Base-by-base conservation (phyloP, 1,140 invertebrate genomes). In the Sitobion miscanthi region DNA sequence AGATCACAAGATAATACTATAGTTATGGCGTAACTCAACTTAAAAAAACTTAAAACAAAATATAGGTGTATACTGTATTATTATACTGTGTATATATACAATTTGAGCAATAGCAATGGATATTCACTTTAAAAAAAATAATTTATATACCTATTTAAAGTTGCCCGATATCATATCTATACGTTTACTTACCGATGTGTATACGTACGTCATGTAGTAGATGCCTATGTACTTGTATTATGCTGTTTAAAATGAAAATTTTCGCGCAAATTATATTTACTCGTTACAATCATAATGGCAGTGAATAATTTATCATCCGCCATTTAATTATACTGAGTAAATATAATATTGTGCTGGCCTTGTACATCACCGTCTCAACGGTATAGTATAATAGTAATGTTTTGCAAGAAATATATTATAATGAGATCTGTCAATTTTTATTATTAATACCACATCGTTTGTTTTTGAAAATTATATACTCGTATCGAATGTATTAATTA, bases 401-500 rank as follows among this genome's bases (percentile, higher is more conserved):
- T 77, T n/a, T 5, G n/a, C 62, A 77, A 77, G 0, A 77, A 77
- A n/a, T n/a, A 17, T 77, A 77, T 77, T 77, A 77, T 77, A 77
- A 77, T 77, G 62, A 77, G n/a, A 77, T 77, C 14, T n/a, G 30
- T 77, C 62, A 77, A 35, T 77, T n/a, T 77, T 77, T 77, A 77
- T 77, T 77, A 77, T 77, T 77, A 77, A 77, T 77, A 17, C n/a
- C n/a, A n/a, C 62, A 77, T 77, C 30, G n/a, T 77, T 77, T n/a
- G 30, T 77, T 17, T 77, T 14, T 77, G n/a, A 17, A 5, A 77
- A 77, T 77, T 77, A 77, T 77, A 35, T 77, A 77, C 62, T 17
- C 62, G 62, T 77, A n/a, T 77, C 62, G 62, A 77, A n/a, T 77
- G 62, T 77, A 77, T 77, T 69, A 77, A 69, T n/a, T 21, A 20